A percentile compares a stretch with the other conserved stretches of the same genome.
These are phyloP conservation scores for Ailurus styani DNA, from an alignment of 2,113 vertebrate species.

Conservation along the genomic window DNA sequence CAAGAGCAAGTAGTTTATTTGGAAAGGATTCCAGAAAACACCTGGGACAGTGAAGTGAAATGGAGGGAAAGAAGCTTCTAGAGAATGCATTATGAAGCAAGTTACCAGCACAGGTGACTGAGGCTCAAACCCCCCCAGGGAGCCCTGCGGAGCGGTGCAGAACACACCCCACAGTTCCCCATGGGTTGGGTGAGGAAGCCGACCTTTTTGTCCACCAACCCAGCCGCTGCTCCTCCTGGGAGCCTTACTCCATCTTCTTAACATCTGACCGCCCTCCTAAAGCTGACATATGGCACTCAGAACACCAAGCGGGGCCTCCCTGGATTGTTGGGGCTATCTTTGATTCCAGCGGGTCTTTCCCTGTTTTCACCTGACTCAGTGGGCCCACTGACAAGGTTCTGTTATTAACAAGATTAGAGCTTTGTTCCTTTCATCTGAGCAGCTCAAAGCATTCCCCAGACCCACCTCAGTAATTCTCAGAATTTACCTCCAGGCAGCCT, in stretches of 20 bases:
- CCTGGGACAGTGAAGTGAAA: background rate
- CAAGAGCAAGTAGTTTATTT: background rate
- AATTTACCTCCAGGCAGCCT: background rate
- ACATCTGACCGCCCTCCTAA: too few species aligned
- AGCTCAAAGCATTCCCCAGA: conserved; percentile 9
- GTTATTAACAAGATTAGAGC: background rate
- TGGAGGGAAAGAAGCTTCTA: background rate
- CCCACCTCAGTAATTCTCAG: background rate
- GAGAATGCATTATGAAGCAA: accelerated
- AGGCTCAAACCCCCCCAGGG: background rate
- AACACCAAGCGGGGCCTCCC: background rate
- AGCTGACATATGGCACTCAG: background rate
- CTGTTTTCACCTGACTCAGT: background rate
- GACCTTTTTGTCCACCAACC: background rate
- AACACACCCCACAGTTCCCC: background rate
- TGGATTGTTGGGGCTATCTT: background rate
- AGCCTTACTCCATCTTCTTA: background rate
- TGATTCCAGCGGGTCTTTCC: background rate
- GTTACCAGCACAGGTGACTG: background rate
- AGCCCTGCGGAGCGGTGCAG: background rate
- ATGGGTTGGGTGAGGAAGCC: background rate
- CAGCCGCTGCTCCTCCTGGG: too few species aligned
- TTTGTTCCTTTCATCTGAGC: background rate
- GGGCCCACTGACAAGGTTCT: background rate
- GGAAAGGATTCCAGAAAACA: background rate